Evolutionary conservation across 2,888 invertebrate species (phyloP).

Genomic region (Nephrocerus scutellatus): DNA sequence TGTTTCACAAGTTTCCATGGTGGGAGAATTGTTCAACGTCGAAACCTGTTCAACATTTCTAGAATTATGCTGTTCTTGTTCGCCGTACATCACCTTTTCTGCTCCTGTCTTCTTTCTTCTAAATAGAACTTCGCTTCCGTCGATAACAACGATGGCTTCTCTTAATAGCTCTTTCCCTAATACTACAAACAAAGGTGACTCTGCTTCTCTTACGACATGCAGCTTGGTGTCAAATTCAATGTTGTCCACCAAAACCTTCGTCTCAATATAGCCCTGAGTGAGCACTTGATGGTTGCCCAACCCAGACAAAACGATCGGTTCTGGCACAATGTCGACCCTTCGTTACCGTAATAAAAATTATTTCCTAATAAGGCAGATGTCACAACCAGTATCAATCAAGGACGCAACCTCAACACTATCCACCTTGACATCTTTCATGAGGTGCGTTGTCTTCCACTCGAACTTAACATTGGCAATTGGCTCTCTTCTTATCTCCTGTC

Average conservation of each 20-base stretch:
- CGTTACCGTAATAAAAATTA: neutral
- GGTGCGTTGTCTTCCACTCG: neutral
- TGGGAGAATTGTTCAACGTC: too few species aligned
- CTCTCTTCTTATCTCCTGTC: neutral
- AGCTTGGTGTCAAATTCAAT: constrained; percentile 1
- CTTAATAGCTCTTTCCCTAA: constrained; percentile 4
- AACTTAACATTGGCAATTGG: neutral
- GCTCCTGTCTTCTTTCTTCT: too few species aligned
- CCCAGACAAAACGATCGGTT: constrained; percentile 6
- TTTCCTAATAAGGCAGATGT: neutral
- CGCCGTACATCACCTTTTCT: too few species aligned
- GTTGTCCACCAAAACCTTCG: neutral
- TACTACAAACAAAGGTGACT: constrained; percentile 1
- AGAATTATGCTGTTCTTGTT: too few species aligned
- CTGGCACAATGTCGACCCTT: neutral
- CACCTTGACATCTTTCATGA: constrained; percentile 5
- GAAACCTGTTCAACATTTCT: too few species aligned
- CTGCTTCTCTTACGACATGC: constrained; percentile 4
- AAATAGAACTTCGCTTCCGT: too few species aligned
- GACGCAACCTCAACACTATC: neutral
- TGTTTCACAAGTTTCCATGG: too few species aligned
- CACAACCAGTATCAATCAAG: constrained; percentile 2
- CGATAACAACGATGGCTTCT: constrained; percentile 1
- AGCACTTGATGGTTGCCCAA: constrained; percentile 9
- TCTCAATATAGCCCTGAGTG: constrained; percentile 5